phyloP scores from a whole-genome alignment of 2,797 vertebrate genomes.

The Macroramphosus scolopax region DNA sequence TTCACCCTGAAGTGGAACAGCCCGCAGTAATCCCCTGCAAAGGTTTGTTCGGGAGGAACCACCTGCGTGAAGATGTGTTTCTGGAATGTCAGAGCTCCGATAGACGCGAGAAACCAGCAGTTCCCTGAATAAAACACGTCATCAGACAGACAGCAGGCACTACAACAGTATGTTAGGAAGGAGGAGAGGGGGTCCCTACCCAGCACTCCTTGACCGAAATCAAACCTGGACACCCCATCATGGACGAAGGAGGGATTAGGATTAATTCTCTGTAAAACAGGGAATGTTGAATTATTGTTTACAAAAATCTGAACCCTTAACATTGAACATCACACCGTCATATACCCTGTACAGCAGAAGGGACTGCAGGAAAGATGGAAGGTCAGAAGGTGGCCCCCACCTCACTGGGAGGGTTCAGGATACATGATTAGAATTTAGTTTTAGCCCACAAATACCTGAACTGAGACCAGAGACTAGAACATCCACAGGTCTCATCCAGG shows the following conservation, averaged over 20 bases:
- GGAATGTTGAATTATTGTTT: background rate
- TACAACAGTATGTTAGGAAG: background rate
- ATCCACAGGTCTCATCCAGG: too few relatives aligned
- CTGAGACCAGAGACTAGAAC: too few relatives aligned
- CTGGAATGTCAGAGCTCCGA: conserved; percentile 75
- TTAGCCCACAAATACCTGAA: too few relatives aligned
- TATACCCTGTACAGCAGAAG: too few relatives aligned
- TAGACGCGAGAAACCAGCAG: conserved; percentile 81
- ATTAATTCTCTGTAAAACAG: conserved; percentile 58
- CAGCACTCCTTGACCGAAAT: conserved; percentile 70
- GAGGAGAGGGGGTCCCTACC: conserved; percentile 63
- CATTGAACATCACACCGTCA: too few relatives aligned
- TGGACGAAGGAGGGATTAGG: conserved; percentile 58
- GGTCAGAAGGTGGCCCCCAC: too few relatives aligned
- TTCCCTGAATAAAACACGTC: too few relatives aligned
- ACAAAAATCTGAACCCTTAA: too few relatives aligned
- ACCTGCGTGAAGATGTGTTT: conserved; percentile 43
- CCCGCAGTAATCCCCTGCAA: conserved; percentile 66
- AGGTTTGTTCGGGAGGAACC: conserved; percentile 64
- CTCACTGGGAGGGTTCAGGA: too few relatives aligned
- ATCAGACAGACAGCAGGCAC: background rate
- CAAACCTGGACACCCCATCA: conserved; percentile 74
- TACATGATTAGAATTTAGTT: too few relatives aligned
- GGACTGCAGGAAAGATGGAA: too few relatives aligned
- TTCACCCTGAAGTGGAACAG: conserved; percentile 81